Conservation (phyloP, 2,888 invertebrate species). For the Mantis religiosa region DNA sequence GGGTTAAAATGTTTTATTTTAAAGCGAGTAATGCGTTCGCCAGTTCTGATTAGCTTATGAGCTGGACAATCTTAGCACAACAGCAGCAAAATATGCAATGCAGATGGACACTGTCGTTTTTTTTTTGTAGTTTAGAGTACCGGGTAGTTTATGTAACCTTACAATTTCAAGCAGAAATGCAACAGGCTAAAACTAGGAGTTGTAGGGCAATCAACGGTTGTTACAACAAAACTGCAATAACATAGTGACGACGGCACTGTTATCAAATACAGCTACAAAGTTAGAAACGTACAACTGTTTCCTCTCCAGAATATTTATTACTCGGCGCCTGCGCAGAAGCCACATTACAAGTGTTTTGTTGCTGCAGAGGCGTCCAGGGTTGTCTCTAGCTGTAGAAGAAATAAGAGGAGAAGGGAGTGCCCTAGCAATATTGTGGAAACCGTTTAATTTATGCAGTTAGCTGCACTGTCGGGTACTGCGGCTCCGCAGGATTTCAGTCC, state of each 20-base stretch:
- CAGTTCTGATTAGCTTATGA: too few relatives aligned
- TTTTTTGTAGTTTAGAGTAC: background rate
- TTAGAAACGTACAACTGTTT: background rate
- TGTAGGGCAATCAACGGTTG: background rate
- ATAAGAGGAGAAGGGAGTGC: background rate
- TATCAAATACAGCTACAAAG: background rate
- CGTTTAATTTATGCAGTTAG: conserved; percentile 3
- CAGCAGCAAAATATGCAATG: background rate
- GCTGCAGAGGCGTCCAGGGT: background rate
- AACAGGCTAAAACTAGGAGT: background rate
- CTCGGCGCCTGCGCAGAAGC: background rate
- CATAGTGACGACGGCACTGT: background rate
- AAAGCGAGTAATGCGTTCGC: too few relatives aligned
- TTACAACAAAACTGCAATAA: background rate
- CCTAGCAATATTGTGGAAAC: background rate
- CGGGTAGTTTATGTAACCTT: background rate
- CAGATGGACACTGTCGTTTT: background rate
- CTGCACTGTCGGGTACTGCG: background rate
- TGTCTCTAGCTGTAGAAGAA: background rate
- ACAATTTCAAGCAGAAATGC: background rate
- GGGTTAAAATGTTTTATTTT: too few relatives aligned
- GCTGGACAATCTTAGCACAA: too few relatives aligned
- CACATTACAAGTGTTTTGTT: background rate
- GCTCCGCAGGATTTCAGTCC: background rate
- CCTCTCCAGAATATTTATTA: background rate